Evolutionary conservation across 2,888 invertebrate genomes (phyloP), one percentile per base, ranked within the genome.

Genomic region (Stegophylla sp.): DNA sequence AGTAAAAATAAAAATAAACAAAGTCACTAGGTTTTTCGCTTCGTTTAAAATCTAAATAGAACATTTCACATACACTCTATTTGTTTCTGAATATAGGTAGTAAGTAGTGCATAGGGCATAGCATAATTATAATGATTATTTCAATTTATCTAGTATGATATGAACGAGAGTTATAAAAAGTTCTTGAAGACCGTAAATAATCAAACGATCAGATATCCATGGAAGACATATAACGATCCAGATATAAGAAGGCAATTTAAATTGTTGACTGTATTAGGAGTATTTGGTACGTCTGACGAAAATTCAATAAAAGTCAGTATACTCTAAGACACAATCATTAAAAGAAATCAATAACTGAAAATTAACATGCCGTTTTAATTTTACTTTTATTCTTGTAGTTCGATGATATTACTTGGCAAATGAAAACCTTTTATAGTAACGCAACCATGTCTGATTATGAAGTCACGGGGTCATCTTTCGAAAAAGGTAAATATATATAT

Each of bases 401-500:
- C 53, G 89, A 91, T 85, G 89, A 90, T 83, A 88, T 90, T 0
- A 88, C 92, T 1, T 91, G 91, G 0, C 89, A 91, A 9, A 94
- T 95, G 94, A 89, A 92, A 85, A 89, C 91, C 0, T 91, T 92
- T 83, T 94, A 92, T 85, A 91, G 93, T 0, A 94, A 91, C 13
- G 91, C 93, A 0, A 94, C 92, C 86, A 90, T 94, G 23, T 94
- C 94, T 85, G 90, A 90, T n/a, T n/a, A n/a, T n/a, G n/a, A n/a
- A n/a, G n/a, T n/a, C n/a, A n/a, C n/a, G n/a, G n/a, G n/a, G n/a
- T n/a, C n/a, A n/a, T n/a, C n/a, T n/a, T 93, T 87, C 84, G 89
- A 89, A 43, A 89, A 89, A 56, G 87, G 92, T 83, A 61, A 23
- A n/a, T n/a, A n/a, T n/a, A n/a, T n/a, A n/a, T n/a, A n/a, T n/a